Base-by-base conservation (phyloP, 2,797 vertebrate genomes). In the Monodelphis domestica region DNA sequence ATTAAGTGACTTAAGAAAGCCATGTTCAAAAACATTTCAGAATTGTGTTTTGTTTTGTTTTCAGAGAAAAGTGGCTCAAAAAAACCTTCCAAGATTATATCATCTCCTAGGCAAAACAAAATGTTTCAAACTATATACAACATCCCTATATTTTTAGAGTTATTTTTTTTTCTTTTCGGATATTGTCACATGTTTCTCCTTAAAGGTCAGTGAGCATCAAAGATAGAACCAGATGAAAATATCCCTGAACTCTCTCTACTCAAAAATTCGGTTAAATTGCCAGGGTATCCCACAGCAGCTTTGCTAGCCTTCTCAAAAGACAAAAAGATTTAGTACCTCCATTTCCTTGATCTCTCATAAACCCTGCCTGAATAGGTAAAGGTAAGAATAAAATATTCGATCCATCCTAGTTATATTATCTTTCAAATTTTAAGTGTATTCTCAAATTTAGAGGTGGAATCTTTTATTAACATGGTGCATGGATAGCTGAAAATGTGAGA, bases 401-500 rank as follows among this genome's bases (percentile, higher is more conserved):
- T 24, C 38, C 88, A 45, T 91, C 33, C 6, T 93, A 88, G 53
- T n/a, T 56, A 95, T 93, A 30, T 0, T 78, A 6, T 94, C 15
- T 91, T 12, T n/a, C n/a, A n/a, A n/a, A n/a, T 54, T 94, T 95
- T 70, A 56, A 91, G 50, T 90, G 88, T 89, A 70, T 93, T 89
- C 33, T 93, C 59, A 95, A 93, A 93, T 89, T 92, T 90, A 89
- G 26, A 96, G 28, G 63, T 95, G 45, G 52, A 88, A 51, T 92
- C 87, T 89, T 94, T 50, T 51, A 95, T 89, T 94, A 10, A 90
- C 88, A 92, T 91, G 53, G 56, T 95, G 11, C 45, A 21, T 55
- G 92, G 88, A n/a, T 95, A 89, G 33, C 38, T 84, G 21, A 92
- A 14, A 93, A 96, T 52, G 51, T 96, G 95, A 94, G 28, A 92